Conservation (phyloP, 2,888 invertebrate species). For the Eupithecia vulgata region DNA sequence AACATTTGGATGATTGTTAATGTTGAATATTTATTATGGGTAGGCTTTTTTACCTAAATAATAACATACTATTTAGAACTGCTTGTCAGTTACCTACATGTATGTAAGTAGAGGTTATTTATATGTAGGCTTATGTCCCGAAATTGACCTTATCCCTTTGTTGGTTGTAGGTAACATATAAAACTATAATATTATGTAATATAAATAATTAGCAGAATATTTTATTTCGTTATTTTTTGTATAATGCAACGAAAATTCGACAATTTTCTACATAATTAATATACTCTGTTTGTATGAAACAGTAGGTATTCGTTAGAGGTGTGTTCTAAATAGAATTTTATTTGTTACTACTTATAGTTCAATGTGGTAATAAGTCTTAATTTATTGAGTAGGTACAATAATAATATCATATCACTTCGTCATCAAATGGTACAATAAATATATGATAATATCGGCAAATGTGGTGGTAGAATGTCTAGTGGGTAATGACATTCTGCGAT, state of each 20-base stretch:
- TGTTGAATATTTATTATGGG: neutral
- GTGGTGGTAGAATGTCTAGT: constrained; percentile 22
- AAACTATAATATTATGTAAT: constrained; percentile 9
- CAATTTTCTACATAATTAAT: constrained; percentile 44
- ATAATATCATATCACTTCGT: constrained; percentile 63
- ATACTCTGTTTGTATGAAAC: constrained; percentile 60
- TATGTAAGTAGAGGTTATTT: constrained; percentile 23
- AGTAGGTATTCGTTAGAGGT: constrained; percentile 29
- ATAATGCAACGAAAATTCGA: constrained; percentile 68
- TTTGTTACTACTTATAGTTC: constrained; percentile 10
- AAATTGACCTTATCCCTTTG: constrained; percentile 49
- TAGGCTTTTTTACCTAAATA: neutral
- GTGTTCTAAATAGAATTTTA: constrained; percentile 24
- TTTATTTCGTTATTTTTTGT: constrained; percentile 62
- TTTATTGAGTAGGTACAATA: constrained; percentile 63
- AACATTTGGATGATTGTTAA: too few species aligned
- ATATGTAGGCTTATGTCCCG: constrained; percentile 36
- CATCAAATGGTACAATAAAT: constrained; percentile 64
- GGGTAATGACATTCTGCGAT: neutral
- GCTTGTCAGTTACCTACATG: neutral
- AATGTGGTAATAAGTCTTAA: constrained; percentile 21
- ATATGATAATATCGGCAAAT: constrained; percentile 48
- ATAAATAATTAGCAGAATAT: constrained; percentile 22
- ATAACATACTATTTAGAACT: neutral
- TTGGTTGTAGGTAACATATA: constrained; percentile 50